phyloP scores from a whole-genome alignment of 2,797 vertebrate species.

The Pelodytes ibericus region DNA sequence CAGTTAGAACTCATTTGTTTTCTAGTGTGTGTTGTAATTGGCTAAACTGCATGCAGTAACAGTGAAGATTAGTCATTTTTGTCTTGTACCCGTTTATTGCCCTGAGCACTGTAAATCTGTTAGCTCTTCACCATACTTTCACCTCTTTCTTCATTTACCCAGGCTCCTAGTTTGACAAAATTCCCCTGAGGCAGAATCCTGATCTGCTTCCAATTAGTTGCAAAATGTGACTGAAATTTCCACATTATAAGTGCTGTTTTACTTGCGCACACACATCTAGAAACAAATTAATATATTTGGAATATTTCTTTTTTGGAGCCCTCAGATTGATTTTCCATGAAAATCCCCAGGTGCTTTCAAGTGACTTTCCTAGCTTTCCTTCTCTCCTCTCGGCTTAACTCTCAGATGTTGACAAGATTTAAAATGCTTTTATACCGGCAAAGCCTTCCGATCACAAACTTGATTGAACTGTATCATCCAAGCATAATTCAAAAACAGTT shows the following conservation, averaged over 20 bases:
- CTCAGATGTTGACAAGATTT: conserved; percentile 43
- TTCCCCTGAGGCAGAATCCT: conserved; percentile 81
- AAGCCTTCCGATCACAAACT: conserved; percentile 43
- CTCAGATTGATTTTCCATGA: conserved; percentile 63
- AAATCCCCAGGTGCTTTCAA: conserved; percentile 64
- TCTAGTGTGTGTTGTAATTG: conserved; percentile 64
- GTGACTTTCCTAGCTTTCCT: conserved; percentile 57
- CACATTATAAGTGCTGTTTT: conserved; percentile 78
- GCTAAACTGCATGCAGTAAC: conserved; percentile 65
- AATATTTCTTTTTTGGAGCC: conserved; percentile 72
- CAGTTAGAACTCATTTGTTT: conserved; percentile 68
- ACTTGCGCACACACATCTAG: conserved; percentile 76
- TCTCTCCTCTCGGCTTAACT: conserved; percentile 23
- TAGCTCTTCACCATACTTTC: conserved; percentile 77
- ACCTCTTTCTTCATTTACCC: conserved; percentile 81
- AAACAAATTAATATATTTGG: conserved; percentile 77
- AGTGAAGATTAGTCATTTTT: conserved; percentile 72
- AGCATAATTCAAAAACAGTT: conserved; percentile 51
- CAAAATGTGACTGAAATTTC: conserved; percentile 84
- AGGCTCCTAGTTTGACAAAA: conserved; percentile 81
- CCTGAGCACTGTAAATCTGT: conserved; percentile 82
- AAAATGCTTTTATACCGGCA: conserved; percentile 39
- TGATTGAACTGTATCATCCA: conserved; percentile 54
- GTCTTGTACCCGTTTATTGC: conserved; percentile 74
- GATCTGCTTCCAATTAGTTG: conserved; percentile 86